Conservation (phyloP, 2,113 vertebrate species). For the Phoenicopterus ruber region DNA sequence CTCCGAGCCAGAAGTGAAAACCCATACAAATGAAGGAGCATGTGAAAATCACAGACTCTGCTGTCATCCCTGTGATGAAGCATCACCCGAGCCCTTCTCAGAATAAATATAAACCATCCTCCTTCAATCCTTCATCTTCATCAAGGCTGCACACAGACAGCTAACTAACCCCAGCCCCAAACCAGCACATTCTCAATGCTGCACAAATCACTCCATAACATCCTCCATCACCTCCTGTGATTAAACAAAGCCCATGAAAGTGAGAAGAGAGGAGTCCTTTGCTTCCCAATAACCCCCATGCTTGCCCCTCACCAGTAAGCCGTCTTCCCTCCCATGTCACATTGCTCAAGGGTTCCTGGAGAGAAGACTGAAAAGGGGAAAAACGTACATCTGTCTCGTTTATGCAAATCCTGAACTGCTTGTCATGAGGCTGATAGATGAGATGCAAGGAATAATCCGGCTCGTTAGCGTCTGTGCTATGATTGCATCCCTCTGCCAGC, state of each 20-base stretch:
- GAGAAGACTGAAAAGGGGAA: neutral
- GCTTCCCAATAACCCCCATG: neutral
- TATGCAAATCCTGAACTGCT: neutral
- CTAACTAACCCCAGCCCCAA: neutral
- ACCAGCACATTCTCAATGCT: neutral
- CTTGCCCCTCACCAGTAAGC: neutral
- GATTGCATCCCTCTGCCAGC: neutral
- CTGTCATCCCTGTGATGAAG: conserved; percentile 22
- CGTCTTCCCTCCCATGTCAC: neutral
- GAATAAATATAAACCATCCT: neutral
- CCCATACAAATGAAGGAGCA: neutral
- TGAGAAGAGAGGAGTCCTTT: neutral
- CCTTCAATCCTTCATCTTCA: conserved; percentile 27
- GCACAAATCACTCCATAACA: neutral
- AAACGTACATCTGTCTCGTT: neutral
- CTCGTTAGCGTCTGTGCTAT: neutral
- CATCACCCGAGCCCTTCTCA: neutral
- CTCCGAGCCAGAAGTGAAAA: neutral
- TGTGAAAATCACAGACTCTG: neutral
- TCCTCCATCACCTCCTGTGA: neutral
- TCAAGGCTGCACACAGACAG: conserved; percentile 24
- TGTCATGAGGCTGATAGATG: conserved; percentile 13
- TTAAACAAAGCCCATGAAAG: neutral
- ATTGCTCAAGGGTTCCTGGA: neutral
- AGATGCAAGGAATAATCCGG: neutral